Base-by-base conservation (phyloP, 2,888 invertebrate species). In the Pharmacophagus antenor region DNA sequence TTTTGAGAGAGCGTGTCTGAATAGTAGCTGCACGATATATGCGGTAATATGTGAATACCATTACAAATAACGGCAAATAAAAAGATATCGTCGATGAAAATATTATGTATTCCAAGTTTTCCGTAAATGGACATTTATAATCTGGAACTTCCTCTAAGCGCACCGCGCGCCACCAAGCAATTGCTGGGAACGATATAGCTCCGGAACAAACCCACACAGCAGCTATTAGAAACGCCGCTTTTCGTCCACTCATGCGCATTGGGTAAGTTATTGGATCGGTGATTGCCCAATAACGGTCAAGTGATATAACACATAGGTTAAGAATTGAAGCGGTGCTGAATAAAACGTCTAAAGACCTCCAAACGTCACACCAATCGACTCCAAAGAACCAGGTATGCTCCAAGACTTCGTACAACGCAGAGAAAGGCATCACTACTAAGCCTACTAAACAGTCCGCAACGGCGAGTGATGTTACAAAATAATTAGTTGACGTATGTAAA, bases 191-290 rank as follows among this genome's bases (percentile, higher is more conserved):
- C 3, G 99, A 99, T 79, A 99, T 98, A 21, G 97, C 95, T 61
- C 98, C 96, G 15, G 99, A 98, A 81, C 98, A 98, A 41, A 99
- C 93, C 99, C 99, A 99, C 6, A 99, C 98, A 7, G 95, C 95
- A 0, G 96, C 96, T 64, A 99, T 99, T 8, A 99, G 92, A 23
- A 96, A 92, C 3, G 95, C 95, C 0, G 98, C 98, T 61, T 97
- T 93, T 62, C 94, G 93, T 46, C 96, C 94, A 23, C 97, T 98
- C 97, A 99, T 99, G 65, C 95, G 92, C 90, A 96, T 96, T 1
- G 99, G 98, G 86, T 99, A 99, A 51, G 97, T 97, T 68, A 99
- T 98, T 0, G 99, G 99, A 86, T 99, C 98, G 15, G 98, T 98
- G 65, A 99, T 99, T 49, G 99, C 99, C 98, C 99, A 98, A 85